Evolutionary conservation across 2,797 vertebrate species (phyloP), one percentile per base, ranked within the genome.

Genomic region (Gymnopithys bicolor): DNA sequence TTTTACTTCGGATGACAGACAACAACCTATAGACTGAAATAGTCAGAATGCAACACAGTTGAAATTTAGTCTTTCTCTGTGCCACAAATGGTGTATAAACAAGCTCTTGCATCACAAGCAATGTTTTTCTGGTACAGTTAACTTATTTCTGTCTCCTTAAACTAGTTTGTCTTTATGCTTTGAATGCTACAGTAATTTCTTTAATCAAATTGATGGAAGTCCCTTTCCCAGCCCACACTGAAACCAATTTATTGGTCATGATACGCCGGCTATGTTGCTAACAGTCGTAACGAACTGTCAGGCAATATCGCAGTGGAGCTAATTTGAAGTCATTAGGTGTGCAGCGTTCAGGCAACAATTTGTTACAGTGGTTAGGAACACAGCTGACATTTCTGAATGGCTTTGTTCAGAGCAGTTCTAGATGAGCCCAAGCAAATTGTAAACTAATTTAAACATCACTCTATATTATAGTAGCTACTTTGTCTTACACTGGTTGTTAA

Each of bases 401-500:
- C 98, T 99, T 99, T 99, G 99, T 99, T 99, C 99, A 97, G 98
- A 98, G 98, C 98, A 98, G 98, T 98, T 98, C 99, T 98, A 97
- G 98, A 98, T 98, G 98, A 98, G 98, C 98, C 98, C 98, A 98
- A 98, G 99, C 98, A 99, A 99, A 99, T 99, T 99, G 99, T 99
- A 99, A 99, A 99, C 99, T 99, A 99, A 99, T 99, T 99, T 99
- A 99, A 99, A 99, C 99, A 99, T 99, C 99, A 99, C 99, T 99
- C 99, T 99, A 95, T 97, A 99, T 99, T 99, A 99, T 98, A 98
- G 98, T 96, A 97, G 98, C 98, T 98, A 98, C 98, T 99, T 98
- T 98, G 98, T 98, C 98, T 98, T 98, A 98, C 98, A 98, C 97
- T 97, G 97, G 96, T 98, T 98, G 98, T 98, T 99, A 99, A 99